A percentile compares a stretch with the other conserved stretches of the same genome.
Evolutionary conservation across 2,888 invertebrate species (phyloP).

Genomic region (Heliconius aoede): DNA sequence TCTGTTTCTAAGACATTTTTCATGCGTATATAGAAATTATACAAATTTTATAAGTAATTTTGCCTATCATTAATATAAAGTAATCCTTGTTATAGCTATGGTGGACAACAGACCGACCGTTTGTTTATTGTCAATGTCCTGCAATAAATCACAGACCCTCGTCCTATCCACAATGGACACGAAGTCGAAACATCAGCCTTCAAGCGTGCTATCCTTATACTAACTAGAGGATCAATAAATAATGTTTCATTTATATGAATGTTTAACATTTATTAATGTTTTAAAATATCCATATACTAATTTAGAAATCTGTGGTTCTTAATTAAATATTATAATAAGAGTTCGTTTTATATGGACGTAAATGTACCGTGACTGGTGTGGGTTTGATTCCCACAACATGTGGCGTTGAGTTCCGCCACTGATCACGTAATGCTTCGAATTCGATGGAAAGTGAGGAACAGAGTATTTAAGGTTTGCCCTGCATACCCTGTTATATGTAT

Average conservation of each 20-base stretch:
- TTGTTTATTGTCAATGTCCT: constrained; percentile 68
- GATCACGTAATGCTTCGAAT: no score
- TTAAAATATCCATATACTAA: not conserved
- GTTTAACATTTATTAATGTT: not conserved
- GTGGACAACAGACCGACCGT: constrained; percentile 51
- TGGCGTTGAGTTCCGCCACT: no score
- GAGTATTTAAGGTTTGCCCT: no score
- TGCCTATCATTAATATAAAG: constrained; percentile 45
- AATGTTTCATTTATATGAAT: constrained; percentile 28
- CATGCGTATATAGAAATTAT: not conserved
- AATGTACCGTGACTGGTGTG: no score
- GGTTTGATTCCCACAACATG: no score
- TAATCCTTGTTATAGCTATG: constrained; percentile 46
- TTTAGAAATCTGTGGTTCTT: not conserved
- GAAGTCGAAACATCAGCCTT: constrained; percentile 59
- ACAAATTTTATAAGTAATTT: constrained; percentile 30
- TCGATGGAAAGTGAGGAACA: no score
- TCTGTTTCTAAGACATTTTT: not conserved
- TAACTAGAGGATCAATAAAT: constrained; percentile 44
- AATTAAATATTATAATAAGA: not conserved
- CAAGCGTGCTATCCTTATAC: constrained; percentile 38
- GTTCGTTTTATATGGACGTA: no score
- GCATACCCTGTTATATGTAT: no score
- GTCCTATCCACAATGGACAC: constrained; percentile 64
- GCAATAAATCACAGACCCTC: constrained; percentile 76